Evolutionary conservation across 1,140 invertebrate species (phyloP).

Genomic region (Venustaconcha ellipsiformis): DNA sequence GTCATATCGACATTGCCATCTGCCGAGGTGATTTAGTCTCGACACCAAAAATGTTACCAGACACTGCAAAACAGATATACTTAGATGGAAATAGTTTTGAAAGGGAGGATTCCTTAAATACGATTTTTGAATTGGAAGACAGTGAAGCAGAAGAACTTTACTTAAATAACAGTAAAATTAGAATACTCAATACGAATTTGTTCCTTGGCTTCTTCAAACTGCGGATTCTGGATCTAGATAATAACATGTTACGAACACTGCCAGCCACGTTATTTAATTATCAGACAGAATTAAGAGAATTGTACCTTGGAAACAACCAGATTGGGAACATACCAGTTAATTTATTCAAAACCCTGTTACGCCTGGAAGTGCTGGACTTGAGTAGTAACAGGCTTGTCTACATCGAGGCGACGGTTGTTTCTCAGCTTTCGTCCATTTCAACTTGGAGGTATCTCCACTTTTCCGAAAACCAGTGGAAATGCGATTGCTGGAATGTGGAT

Average conservation of each 20-base stretch:
- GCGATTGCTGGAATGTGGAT: constrained; percentile 25
- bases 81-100: constrained; percentile 22
- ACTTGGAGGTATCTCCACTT: constrained; percentile 5
- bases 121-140: neutral
- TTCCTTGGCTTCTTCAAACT: constrained; percentile 16
- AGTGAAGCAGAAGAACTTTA: constrained; percentile 24
- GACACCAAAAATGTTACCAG: constrained; percentile 2
- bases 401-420: constrained; percentile 1
- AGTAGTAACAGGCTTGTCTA: constrained; percentile 13
- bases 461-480: constrained; percentile 18
- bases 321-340: neutral
- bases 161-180: constrained; percentile 28
- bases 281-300: constrained; percentile 9
- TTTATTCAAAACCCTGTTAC: neutral
- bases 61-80: constrained; percentile 6
- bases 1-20: neutral
- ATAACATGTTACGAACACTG: constrained; percentile 20
- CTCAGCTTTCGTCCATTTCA: neutral
- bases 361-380: constrained; percentile 15
- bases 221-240: constrained; percentile 15
- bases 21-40: constrained; percentile 7
- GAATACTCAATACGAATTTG: constrained; percentile 4
- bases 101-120: constrained; percentile 5
- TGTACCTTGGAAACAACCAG: constrained; percentile 20
- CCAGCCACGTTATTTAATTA: constrained; percentile 11